These are phyloP conservation scores for Columba livia DNA, from an alignment of 2,113 vertebrate species.

Conservation along the genomic window DNA sequence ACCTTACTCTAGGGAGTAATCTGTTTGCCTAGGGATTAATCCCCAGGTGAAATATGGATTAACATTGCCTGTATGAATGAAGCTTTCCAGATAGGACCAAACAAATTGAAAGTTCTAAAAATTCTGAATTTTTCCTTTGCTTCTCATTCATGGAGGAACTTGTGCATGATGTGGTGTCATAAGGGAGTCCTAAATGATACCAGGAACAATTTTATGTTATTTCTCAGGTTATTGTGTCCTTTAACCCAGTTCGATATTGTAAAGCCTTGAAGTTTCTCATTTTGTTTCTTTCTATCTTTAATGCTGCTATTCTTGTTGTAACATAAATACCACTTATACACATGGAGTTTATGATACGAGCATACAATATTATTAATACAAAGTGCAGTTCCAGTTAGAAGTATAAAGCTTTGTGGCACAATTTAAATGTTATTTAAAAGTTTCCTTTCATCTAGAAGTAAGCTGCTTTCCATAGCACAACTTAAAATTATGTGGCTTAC, in stretches of 20 bases:
- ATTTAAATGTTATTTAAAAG: neutral
- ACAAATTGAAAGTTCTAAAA: neutral
- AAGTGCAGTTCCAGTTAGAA: neutral
- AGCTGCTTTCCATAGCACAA: neutral
- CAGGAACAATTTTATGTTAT: neutral
- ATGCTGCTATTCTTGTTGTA: neutral
- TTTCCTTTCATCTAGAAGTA: neutral
- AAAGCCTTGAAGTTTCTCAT: neutral
- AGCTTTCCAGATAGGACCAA: neutral
- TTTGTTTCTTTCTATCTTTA: neutral
- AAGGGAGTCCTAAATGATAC: neutral
- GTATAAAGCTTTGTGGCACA: neutral
- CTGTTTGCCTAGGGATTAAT: neutral
- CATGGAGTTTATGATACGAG: neutral
- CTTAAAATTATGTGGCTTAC: neutral
- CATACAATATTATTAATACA: neutral
- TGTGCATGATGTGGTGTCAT: neutral
- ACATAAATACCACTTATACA: neutral
- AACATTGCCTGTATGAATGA: neutral
- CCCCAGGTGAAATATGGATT: neutral
- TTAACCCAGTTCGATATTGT: neutral
- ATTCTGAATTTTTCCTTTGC: neutral
- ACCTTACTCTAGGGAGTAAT: neutral
- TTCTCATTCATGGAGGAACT: neutral
- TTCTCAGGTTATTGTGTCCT: neutral